phyloP scores from a whole-genome alignment of 1,140 invertebrate genomes.

The Melipona quadrifasciata region DNA sequence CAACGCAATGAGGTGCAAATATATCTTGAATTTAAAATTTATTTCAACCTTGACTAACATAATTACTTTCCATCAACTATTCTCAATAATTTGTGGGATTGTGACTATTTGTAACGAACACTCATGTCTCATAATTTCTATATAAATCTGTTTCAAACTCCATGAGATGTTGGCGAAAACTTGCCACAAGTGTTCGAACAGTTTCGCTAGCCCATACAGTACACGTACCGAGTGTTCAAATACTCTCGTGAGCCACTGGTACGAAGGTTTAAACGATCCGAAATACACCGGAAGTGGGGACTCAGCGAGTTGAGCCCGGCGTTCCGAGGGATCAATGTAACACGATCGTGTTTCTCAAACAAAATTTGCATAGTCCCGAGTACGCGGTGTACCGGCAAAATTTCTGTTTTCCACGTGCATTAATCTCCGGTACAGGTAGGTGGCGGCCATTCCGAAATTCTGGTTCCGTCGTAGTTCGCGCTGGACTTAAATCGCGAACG shows the following conservation, averaged over 20 bases:
- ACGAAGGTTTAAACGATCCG: background rate
- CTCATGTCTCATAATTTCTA: too few relatives aligned
- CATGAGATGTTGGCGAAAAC: too few relatives aligned
- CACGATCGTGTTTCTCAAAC: conserved; percentile 16
- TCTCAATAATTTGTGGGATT: too few relatives aligned
- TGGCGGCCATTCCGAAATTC: conserved; percentile 3
- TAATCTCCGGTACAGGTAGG: background rate
- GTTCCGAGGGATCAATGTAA: conserved; percentile 4
- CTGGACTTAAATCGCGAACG: background rate
- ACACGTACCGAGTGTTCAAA: background rate
- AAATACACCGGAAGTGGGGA: background rate
- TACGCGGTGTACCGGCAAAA: background rate
- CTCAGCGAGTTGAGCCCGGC: background rate
- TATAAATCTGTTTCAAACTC: too few relatives aligned
- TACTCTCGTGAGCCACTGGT: background rate
- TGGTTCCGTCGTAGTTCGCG: background rate
- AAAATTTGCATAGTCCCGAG: conserved; percentile 15
- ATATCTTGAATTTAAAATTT: too few relatives aligned
- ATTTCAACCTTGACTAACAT: too few relatives aligned
- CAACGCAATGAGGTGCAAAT: too few relatives aligned
- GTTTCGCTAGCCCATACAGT: background rate
- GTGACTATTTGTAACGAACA: too few relatives aligned
- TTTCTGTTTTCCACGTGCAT: conserved; percentile 17
- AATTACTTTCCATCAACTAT: too few relatives aligned
- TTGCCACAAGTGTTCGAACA: background rate